Percentiles rank a stretch among this genome's conserved stretches.
Conservation (phyloP, 2,113 vertebrate species). For the Andinoacara biseriatus region DNA sequence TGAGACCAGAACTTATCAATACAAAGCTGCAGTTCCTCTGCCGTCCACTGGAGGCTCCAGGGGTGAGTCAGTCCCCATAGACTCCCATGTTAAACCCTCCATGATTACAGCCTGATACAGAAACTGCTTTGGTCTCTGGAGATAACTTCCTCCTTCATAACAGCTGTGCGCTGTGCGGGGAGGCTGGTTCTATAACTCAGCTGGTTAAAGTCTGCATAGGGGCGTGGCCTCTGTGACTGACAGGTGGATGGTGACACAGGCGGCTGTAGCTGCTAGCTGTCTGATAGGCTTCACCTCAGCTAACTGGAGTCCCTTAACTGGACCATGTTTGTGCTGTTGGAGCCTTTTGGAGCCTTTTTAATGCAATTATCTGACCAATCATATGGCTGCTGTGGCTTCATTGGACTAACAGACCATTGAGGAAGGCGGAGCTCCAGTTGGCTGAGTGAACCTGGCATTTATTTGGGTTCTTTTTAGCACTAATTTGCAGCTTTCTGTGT, state of each 20-base stretch:
- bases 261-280: background rate
- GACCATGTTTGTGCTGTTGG: no score
- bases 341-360: background rate
- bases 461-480: background rate
- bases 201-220: rapidly evolving
- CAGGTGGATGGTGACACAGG: background rate
- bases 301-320: no score
- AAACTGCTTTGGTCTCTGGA: background rate
- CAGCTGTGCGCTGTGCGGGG: no score
- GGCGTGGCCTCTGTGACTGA: background rate
- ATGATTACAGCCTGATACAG: background rate
- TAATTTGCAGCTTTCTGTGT: background rate
- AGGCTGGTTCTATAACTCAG: no score
- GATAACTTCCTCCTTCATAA: no score
- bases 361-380: background rate
- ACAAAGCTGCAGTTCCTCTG: background rate
- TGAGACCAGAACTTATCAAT: background rate
- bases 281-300: background rate
- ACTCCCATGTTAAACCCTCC: background rate
- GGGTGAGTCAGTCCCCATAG: rapidly evolving
- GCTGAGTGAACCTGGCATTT: background rate
- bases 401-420: no score
- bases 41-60: background rate
- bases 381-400: no score
- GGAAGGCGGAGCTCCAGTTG: rapidly evolving